Percentiles rank a stretch among this genome's conserved stretches.
These are phyloP conservation scores for Lichenostomus cassidix DNA, from an alignment of 2,113 vertebrate genomes.

Conservation along the genomic window DNA sequence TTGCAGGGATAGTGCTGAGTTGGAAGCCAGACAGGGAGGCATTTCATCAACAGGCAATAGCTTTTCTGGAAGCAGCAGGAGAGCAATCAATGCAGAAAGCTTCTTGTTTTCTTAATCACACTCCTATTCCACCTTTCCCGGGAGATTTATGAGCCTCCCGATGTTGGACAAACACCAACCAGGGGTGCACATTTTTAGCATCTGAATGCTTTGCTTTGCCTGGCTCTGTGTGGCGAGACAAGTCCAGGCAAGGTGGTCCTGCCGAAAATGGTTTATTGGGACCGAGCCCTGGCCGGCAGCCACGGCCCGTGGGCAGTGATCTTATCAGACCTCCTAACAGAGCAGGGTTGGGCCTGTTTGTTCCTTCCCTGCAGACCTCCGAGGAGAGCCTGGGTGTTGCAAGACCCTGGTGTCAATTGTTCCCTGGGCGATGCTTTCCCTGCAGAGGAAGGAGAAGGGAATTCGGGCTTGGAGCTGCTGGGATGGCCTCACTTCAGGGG, in stretches of 20 bases:
- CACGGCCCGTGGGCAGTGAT: constrained; percentile 56
- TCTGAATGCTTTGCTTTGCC: constrained; percentile 46
- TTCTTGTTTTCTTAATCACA: constrained; percentile 43
- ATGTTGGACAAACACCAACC: constrained; percentile 47
- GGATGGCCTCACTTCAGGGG: background rate
- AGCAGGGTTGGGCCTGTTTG: constrained; percentile 65
- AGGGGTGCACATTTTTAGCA: constrained; percentile 49
- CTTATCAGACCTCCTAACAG: constrained; percentile 63
- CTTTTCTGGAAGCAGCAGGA: constrained; percentile 14
- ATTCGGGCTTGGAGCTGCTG: background rate
- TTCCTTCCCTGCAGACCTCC: constrained; percentile 48
- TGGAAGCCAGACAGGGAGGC: constrained; percentile 5
- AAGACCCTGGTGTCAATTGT: background rate
- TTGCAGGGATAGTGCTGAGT: background rate
- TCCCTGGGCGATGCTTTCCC: background rate
- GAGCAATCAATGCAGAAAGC: constrained; percentile 23
- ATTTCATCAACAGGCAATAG: constrained; percentile 53
- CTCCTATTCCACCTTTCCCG: constrained; percentile 9
- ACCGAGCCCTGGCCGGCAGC: constrained; percentile 52
- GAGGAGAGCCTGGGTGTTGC: constrained; percentile 49
- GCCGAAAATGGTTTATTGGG: constrained; percentile 65
- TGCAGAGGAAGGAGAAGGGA: background rate
- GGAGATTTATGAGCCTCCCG: constrained; percentile 38
- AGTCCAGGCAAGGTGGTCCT: constrained; percentile 61
- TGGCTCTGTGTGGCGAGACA: constrained; percentile 9